Evolutionary conservation across 2,888 invertebrate genomes (phyloP).

Genomic region (Lacanobia wlatinum): DNA sequence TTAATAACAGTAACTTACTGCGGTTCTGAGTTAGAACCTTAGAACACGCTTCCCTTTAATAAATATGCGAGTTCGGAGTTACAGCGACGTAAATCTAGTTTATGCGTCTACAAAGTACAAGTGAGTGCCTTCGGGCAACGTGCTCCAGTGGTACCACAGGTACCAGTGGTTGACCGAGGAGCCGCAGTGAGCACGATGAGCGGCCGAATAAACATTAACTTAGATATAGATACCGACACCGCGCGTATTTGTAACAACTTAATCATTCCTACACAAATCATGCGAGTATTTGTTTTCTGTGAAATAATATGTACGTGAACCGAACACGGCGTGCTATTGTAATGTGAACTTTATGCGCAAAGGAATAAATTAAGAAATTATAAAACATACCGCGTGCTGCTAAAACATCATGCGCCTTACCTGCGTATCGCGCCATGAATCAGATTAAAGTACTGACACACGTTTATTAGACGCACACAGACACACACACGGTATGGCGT

Average conservation of each 20-base stretch:
- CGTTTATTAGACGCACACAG: conserved; percentile 73
- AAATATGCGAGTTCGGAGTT: conserved; percentile 51
- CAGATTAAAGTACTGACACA: conserved; percentile 81
- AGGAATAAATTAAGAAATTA: conserved; percentile 51
- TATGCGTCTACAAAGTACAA: conserved; percentile 52
- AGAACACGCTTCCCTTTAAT: conserved; percentile 58
- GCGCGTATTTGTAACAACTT: conserved; percentile 64
- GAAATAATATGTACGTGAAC: conserved; percentile 36
- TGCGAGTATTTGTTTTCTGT: conserved; percentile 61
- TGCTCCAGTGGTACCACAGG: background rate
- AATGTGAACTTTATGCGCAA: conserved; percentile 54
- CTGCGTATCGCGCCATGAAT: conserved; percentile 81
- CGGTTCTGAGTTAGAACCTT: conserved; percentile 48
- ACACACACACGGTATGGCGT: background rate
- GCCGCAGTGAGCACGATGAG: conserved; percentile 2
- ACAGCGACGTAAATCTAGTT: conserved; percentile 56
- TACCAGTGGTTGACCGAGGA: conserved; percentile 3
- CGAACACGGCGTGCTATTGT: conserved; percentile 12
- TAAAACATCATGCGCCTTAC: conserved; percentile 72
- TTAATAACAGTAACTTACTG: conserved; percentile 60
- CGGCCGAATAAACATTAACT: conserved; percentile 32
- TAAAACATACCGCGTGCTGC: conserved; percentile 57
- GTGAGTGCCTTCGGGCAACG: conserved; percentile 47
- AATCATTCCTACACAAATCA: conserved; percentile 58
- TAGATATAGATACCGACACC: conserved; percentile 48